Evolutionary conservation across 2,888 invertebrate species (phyloP), one percentile per base, ranked within the genome.

Genomic region (Lycocerus yunnanus): DNA sequence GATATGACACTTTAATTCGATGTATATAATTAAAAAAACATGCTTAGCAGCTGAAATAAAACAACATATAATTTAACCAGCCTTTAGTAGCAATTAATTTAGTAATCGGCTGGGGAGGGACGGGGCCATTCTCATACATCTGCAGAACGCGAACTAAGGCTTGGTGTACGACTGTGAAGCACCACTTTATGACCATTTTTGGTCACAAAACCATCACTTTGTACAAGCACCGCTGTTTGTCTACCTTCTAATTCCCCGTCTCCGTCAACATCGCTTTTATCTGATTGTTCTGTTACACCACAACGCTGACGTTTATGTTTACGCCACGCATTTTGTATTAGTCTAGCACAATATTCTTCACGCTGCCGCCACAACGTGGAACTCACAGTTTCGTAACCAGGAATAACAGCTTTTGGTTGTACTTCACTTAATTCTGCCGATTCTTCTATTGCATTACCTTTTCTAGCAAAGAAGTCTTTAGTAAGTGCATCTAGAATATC

Each of bases 401-500:
- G 92, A 86, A 96, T 95, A 86, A 94, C 96, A 63, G 95, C 94
- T 80, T 95, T 90, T 24, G 94, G 89, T 79, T 93, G 94, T 79
- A 95, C 95, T 88, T 97, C 97, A 78, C 91, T 92, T 80, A 97
- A 88, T 87, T 97, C 97, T 76, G 93, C 95, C 72, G 96, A 93
- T 87, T 97, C 97, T 87, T 97, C 97, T 84, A 97, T 97, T 9
- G 96, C 94, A 88, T 96, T 97, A 84, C 97, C 97, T 87, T 98
- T 98, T 77, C 98, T 92, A 80, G 97, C 98, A 88, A 99, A 97
- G 92, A 98, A 98, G 92, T 98, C 97, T 89, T 97, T 97, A 77
- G 99, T 98, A 83, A 99, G 92, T 79, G 98, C 98, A 89, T 99
- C 98, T 86, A 99, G 90, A 85, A 99, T 98, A 90, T 99, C 98